phyloP scores from a whole-genome alignment of 2,888 invertebrate species.

The Cryptus viduatorius region DNA sequence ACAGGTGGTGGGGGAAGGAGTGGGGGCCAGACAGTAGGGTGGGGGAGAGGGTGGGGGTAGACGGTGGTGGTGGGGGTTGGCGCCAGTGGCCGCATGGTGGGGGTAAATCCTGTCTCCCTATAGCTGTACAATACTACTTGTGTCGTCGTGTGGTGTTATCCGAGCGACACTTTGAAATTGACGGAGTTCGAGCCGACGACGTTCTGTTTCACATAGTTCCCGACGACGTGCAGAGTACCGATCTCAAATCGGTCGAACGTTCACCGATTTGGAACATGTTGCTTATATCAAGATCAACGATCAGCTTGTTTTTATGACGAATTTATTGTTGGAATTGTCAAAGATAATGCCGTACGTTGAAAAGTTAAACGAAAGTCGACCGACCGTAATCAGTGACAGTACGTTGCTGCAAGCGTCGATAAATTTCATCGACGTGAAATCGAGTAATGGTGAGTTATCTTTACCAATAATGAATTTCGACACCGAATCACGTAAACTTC shows the following conservation, averaged over 20 bases:
- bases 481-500: not conserved
- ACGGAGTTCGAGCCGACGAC: not conserved
- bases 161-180: not conserved
- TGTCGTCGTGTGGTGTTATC: constrained; percentile 1
- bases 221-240: constrained; percentile 66
- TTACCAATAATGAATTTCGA: not conserved
- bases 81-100: no score
- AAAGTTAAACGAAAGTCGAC: not conserved
- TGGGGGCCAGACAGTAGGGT: no score
- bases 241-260: not conserved
- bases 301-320: not conserved
- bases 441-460: not conserved
- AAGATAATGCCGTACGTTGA: not conserved
- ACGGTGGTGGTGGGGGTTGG: no score
- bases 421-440: not conserved
- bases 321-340: not conserved
- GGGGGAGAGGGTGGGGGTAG: no score
- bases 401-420: not conserved
- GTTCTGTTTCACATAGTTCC: constrained; percentile 63
- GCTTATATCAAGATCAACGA: not conserved
- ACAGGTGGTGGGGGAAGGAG: no score
- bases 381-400: not conserved
- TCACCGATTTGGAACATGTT: not conserved
- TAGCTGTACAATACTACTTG: no score
- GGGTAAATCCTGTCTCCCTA: no score